Evolutionary conservation across 1,140 invertebrate genomes (phyloP).

Genomic region (Teleogryllus occipitalis): DNA sequence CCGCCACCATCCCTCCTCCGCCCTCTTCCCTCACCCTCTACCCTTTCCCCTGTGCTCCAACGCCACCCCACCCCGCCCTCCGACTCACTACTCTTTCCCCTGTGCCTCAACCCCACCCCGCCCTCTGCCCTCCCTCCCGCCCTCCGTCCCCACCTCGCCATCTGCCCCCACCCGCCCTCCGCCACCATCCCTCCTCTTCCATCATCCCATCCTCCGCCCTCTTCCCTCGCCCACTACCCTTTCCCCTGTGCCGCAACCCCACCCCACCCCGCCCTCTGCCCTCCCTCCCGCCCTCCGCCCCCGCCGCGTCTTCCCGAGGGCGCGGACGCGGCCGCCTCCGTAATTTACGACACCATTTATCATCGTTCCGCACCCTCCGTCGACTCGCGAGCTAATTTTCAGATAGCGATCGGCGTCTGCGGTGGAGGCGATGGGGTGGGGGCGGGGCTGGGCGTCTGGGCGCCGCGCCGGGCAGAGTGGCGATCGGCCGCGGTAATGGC

Average conservation of each 20-base stretch:
- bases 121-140: background rate
- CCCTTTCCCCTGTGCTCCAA: no score
- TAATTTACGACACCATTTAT: constrained; percentile 39
- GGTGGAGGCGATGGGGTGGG: background rate
- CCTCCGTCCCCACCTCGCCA: background rate
- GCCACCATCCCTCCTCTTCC: background rate
- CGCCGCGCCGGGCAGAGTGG: background rate
- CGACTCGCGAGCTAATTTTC: constrained; percentile 38
- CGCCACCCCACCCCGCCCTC: background rate
- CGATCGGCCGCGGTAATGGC: no score
- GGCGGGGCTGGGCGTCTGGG: background rate
- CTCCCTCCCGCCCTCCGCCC: background rate
- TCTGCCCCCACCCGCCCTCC: background rate
- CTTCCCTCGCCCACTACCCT: background rate
- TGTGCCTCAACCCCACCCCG: background rate
- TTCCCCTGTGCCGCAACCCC: background rate
- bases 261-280: background rate
- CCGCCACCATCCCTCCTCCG: no score
- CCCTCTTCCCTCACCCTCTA: background rate
- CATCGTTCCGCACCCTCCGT: constrained; percentile 39
- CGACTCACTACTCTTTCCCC: background rate
- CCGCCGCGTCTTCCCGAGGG: background rate
- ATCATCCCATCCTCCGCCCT: no score
- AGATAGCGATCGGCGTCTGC: constrained; percentile 26
- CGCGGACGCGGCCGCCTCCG: background rate